Evolutionary conservation across 1,140 invertebrate genomes (phyloP).

Genomic region (Sitophilus oryzae): DNA sequence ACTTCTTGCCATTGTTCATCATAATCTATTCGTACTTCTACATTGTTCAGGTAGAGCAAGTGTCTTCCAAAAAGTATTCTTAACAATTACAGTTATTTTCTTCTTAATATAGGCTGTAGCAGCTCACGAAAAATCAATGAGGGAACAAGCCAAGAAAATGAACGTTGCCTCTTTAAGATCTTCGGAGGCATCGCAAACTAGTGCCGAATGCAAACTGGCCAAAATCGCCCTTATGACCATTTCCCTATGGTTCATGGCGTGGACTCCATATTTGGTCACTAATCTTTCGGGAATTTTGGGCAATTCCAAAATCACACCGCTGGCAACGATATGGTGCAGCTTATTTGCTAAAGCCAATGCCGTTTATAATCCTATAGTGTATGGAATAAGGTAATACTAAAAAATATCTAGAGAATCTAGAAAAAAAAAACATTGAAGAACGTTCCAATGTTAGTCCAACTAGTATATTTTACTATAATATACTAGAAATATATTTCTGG

Average conservation of each 20-base stretch:
- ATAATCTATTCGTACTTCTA: constrained; percentile 75
- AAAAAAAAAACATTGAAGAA: background rate
- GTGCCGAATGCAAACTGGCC: constrained; percentile 69
- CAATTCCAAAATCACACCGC: constrained; percentile 57
- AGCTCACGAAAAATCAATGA: constrained; percentile 74
- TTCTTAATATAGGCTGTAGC: constrained; percentile 55
- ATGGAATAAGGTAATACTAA: constrained; percentile 63
- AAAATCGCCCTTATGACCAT: constrained; percentile 80
- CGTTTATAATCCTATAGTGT: constrained; percentile 77
- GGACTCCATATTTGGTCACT: constrained; percentile 79
- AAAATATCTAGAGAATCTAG: background rate
- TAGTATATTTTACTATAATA: too few species aligned
- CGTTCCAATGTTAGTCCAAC: too few species aligned
- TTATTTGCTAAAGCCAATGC: constrained; percentile 74
- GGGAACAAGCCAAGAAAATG: constrained; percentile 81
- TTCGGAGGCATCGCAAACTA: constrained; percentile 58
- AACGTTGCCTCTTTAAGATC: constrained; percentile 72
- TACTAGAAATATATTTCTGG: too few species aligned
- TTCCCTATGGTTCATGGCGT: constrained; percentile 75
- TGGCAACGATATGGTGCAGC: constrained; percentile 72
- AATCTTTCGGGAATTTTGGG: constrained; percentile 71
- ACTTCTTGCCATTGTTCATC: constrained; percentile 62
- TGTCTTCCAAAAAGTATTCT: background rate
- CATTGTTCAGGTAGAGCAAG: constrained; percentile 59
- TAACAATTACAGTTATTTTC: background rate